Evolutionary conservation across 2,113 vertebrate genomes (phyloP).

Genomic region (Pseudorectes ferrugineus): DNA sequence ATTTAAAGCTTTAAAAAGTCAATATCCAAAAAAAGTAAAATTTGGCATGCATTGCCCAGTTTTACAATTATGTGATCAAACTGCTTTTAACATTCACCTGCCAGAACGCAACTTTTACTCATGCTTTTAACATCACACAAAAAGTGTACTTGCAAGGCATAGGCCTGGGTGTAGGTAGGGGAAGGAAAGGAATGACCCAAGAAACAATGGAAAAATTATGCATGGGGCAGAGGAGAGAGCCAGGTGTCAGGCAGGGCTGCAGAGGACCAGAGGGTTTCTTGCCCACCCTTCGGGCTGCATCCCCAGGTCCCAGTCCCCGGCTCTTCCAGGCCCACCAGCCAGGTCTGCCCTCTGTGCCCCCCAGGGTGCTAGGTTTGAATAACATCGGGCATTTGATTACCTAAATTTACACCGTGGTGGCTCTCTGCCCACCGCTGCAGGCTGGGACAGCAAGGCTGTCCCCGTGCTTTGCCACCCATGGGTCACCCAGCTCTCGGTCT

Average conservation of each 20-base stretch:
- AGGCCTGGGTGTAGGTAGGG: not conserved
- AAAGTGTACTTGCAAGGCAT: rapidly evolving
- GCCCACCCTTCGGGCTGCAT: not conserved
- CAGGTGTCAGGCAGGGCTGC: not conserved
- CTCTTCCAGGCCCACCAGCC: not conserved
- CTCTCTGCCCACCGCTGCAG: not conserved
- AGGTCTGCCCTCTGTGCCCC: not conserved
- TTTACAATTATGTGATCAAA: not conserved
- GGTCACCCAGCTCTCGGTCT: not conserved
- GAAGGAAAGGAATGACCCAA: not conserved
- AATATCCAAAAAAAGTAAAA: not conserved
- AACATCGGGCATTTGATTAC: not conserved
- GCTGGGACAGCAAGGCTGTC: not conserved
- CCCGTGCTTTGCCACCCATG: rapidly evolving
- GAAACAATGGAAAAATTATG: not conserved
- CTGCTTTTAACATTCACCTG: not conserved
- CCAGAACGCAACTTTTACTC: not conserved
- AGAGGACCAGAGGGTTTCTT: not conserved
- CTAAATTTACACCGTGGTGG: too few relatives aligned
- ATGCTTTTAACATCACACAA: not conserved
- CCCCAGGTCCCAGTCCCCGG: rapidly evolving
- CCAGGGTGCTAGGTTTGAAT: not conserved
- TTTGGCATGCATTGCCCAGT: not conserved
- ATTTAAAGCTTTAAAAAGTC: not conserved
- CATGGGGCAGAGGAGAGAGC: rapidly evolving